Conservation (phyloP, 2,797 vertebrate species). For the Bryconaethiops microstoma region DNA sequence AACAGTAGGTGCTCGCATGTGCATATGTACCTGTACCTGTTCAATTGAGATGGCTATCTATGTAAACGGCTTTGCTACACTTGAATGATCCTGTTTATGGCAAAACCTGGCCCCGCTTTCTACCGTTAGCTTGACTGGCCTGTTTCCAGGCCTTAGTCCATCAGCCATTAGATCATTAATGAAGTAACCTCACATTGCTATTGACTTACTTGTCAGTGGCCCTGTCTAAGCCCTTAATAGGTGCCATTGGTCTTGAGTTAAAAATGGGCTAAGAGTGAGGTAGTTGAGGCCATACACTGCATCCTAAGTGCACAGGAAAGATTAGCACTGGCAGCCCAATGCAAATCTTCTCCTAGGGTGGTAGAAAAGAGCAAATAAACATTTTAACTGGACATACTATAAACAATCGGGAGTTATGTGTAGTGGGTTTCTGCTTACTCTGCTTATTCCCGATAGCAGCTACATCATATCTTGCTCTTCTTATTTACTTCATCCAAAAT, state of each 20-base stretch:
- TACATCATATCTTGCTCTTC: not conserved
- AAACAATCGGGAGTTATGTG: slow-evolving; percentile 11
- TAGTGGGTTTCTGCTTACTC: slow-evolving; percentile 6
- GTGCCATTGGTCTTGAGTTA: slow-evolving; percentile 93
- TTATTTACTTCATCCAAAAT: not conserved
- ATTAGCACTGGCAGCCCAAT: slow-evolving; percentile 86
- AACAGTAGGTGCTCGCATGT: slow-evolving; percentile 17
- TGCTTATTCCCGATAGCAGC: no score
- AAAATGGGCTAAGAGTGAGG: slow-evolving; percentile 86
- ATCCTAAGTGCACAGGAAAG: slow-evolving; percentile 88
- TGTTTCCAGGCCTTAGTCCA: slow-evolving; percentile 89
- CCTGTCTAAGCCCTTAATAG: slow-evolving; percentile 97
- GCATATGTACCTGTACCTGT: not conserved
- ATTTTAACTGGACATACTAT: slow-evolving; percentile 26
- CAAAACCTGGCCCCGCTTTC: slow-evolving; percentile 23
- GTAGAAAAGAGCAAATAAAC: slow-evolving; percentile 1
- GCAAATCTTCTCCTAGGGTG: slow-evolving; percentile 83
- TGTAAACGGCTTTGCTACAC: not conserved
- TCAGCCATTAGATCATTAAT: slow-evolving; percentile 96
- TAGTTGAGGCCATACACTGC: slow-evolving; percentile 84
- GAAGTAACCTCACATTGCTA: slow-evolving; percentile 99
- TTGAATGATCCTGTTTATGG: slow-evolving; percentile 10
- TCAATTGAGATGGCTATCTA: not conserved
- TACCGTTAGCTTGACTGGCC: slow-evolving; percentile 78
- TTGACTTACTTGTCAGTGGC: slow-evolving; percentile 97